Evolutionary conservation across 2,113 vertebrate genomes (phyloP).

Genomic region (Campylomormyrus numenius): DNA sequence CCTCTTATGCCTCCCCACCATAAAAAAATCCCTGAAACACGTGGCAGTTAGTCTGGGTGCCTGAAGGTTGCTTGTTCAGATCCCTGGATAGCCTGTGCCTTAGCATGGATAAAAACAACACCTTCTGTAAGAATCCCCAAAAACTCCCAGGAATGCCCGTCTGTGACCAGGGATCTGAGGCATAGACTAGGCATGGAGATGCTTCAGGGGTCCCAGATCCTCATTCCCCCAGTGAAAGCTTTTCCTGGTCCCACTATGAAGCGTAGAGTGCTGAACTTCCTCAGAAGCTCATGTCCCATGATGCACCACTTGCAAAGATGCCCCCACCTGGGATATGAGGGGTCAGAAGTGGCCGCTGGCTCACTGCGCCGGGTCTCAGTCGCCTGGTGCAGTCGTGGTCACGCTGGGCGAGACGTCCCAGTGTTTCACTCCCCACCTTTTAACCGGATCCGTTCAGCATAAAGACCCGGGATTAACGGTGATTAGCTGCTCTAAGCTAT

Average conservation of each 20-base stretch:
- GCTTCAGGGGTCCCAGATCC: neutral
- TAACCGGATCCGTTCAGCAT: neutral
- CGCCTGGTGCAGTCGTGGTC: neutral
- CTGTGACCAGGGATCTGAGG: neutral
- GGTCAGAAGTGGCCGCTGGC: neutral
- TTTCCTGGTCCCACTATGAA: neutral
- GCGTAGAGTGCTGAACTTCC: neutral
- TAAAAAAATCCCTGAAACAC: neutral
- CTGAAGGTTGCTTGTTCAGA: neutral
- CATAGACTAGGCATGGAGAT: neutral
- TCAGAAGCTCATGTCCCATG: neutral
- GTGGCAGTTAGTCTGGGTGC: neutral
- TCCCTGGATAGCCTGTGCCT: neutral
- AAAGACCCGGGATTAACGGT: neutral
- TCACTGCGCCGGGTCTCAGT: neutral
- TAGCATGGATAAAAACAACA: neutral
- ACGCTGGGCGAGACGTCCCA: neutral
- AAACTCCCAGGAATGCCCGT: neutral
- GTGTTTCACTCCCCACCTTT: neutral
- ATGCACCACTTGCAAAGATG: neutral
- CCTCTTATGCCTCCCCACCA: neutral
- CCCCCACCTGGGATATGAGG: neutral
- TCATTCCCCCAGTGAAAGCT: neutral
- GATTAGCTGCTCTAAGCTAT: constrained; percentile 5
- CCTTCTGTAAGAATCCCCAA: neutral